A percentile compares a stretch with the other conserved stretches of the same genome.
Evolutionary conservation across 1,140 invertebrate species (phyloP).

Genomic region (Hydropsyche tenuis): DNA sequence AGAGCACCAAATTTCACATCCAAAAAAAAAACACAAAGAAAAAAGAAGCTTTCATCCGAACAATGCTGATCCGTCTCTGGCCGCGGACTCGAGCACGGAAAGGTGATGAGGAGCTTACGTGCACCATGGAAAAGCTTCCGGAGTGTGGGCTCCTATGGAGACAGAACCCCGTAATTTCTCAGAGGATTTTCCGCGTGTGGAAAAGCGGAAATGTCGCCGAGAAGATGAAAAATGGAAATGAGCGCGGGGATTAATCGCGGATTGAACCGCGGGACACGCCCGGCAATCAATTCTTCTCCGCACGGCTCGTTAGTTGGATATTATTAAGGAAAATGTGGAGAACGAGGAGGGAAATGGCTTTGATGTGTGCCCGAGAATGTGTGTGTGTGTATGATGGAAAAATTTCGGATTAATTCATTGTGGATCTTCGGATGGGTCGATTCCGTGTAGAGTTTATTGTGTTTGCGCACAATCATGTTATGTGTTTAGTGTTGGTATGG

Average conservation of each 20-base stretch:
- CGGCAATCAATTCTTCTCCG: constrained; percentile 15
- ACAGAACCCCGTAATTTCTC: constrained; percentile 28
- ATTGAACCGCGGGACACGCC: constrained; percentile 32
- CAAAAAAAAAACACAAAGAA: no score
- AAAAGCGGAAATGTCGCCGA: constrained; percentile 31
- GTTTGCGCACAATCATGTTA: no score
- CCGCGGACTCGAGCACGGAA: neutral
- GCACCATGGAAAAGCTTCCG: constrained; percentile 26
- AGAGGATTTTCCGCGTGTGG: constrained; percentile 39
- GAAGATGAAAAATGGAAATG: constrained; percentile 33
- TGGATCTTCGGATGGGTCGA: no score
- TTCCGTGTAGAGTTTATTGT: no score
- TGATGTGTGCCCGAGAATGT: no score
- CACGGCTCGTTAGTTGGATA: no score
- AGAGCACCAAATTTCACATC: no score
- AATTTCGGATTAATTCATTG: neutral
- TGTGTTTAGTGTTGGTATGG: no score
- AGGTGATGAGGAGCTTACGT: constrained; percentile 43
- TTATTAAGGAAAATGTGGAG: neutral
- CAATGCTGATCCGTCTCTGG: neutral
- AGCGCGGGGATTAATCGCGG: constrained; percentile 32
- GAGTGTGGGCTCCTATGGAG: neutral
- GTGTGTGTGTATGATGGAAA: neutral
- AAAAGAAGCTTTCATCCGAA: no score
- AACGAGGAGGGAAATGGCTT: neutral